Evolutionary conservation across 2,888 invertebrate species (phyloP), one percentile per base, ranked within the genome.

Genomic region (Plagiodera versicolora): DNA sequence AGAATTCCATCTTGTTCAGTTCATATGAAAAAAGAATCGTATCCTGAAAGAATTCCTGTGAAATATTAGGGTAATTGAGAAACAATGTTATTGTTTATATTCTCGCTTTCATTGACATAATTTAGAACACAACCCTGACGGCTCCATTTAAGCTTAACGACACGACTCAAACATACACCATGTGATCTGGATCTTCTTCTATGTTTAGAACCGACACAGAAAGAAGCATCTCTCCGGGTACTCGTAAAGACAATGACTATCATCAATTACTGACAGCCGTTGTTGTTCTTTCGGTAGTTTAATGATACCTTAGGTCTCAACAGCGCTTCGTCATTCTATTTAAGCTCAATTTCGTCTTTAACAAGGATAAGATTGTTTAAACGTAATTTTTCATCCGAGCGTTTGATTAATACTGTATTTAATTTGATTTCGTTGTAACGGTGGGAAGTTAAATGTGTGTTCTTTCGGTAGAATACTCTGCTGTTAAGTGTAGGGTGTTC

Each of bases 261-360:
- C 62, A 62, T 62, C 58, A 62, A 62, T 62, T 58, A 54, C 58
- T 58, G 62, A 58, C 62, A 44, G 58, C 49, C 48, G 54, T 51
- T 55, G 58, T 48, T 51, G 62, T 55, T 46, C 58, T 62, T 62
- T 46, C 62, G 58, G 51, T 55, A 55, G 55, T 62, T 62, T 62
- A 62, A 58, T 58, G 62, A 57, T 58, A 56, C 55, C 58, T 61
- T 56, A 17, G 58, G 61, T 46, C 56, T 30, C 50, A 58, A 62
- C 52, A 56, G 51, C 56, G 51, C 51, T 58, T 52, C 44, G 56
- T 62, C 58, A 62, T 58, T 56, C 39, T 52, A 51, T 28, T 39
- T 53, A 44, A 44, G 44, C 53, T 53, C 28, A 44, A 44, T 53
- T 44, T 53, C 20, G 44, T 39, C 45, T 53, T 52, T 53, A 24